Percentiles rank a stretch among this genome's conserved stretches.
Evolutionary conservation across 2,797 vertebrate genomes (phyloP).

Genomic region (Ctenosaura bakeri): DNA sequence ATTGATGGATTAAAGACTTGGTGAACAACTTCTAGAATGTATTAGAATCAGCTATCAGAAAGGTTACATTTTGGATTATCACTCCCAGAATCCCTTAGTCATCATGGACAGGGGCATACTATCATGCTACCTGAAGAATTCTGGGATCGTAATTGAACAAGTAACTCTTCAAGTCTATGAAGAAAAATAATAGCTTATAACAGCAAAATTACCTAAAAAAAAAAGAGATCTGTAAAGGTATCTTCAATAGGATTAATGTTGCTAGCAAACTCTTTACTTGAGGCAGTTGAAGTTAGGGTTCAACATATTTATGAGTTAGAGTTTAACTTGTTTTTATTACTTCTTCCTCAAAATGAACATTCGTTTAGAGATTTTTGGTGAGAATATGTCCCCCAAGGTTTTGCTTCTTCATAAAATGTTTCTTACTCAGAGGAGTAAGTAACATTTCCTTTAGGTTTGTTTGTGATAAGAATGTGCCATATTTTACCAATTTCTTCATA

Average conservation of each 20-base stretch:
- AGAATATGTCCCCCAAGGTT: constrained; percentile 38
- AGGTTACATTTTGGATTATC: not conserved
- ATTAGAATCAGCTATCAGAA: not conserved
- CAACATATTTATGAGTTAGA: accelerated
- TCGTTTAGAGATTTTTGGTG: constrained; percentile 32
- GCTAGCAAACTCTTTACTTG: not conserved
- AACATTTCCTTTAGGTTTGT: too few relatives aligned
- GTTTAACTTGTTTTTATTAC: constrained; percentile 15
- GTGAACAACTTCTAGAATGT: not conserved
- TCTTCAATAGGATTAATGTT: accelerated
- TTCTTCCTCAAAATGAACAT: constrained; percentile 28
- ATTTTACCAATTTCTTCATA: too few relatives aligned
- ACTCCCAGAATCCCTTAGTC: too few relatives aligned
- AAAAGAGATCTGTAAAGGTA: accelerated
- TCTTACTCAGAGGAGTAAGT: too few relatives aligned
- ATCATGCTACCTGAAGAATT: too few relatives aligned
- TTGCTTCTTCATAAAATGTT: constrained; percentile 39
- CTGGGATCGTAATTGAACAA: too few relatives aligned
- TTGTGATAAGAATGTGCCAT: too few relatives aligned
- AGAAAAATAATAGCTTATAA: not conserved
- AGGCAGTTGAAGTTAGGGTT: not conserved
- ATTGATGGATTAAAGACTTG: not conserved
- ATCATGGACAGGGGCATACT: too few relatives aligned
- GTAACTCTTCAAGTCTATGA: too few relatives aligned
- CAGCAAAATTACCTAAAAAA: not conserved